phyloP scores from a whole-genome alignment of 2,113 vertebrate genomes.

The Melospiza georgiana region DNA sequence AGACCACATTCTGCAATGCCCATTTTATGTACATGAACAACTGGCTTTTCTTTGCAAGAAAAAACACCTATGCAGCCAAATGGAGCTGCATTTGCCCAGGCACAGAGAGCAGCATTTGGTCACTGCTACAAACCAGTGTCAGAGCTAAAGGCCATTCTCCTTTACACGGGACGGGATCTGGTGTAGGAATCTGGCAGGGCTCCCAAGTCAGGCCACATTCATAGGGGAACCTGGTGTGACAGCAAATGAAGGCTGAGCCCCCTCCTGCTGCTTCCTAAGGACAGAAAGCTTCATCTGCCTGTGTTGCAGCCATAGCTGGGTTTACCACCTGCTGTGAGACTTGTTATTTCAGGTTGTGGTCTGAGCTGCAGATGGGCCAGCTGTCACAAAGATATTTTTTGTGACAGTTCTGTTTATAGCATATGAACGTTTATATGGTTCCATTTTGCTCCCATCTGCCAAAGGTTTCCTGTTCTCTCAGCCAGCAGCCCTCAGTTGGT shows the following conservation, averaged over 20 bases:
- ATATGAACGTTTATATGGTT: neutral
- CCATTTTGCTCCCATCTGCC: neutral
- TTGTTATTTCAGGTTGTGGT: neutral
- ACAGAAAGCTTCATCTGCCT: neutral
- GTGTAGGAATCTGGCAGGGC: neutral
- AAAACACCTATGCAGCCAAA: neutral
- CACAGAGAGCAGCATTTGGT: neutral
- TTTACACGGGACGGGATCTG: rapidly evolving
- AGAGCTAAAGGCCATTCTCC: neutral
- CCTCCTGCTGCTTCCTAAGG: neutral
- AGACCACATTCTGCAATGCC: neutral
- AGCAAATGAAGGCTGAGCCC: neutral
- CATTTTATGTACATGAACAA: rapidly evolving
- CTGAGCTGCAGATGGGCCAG: neutral
- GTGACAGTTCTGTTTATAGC: neutral
- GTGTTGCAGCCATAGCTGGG: neutral
- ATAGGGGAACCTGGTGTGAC: neutral
- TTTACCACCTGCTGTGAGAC: rapidly evolving
- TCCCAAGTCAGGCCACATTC: rapidly evolving
- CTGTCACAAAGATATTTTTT: neutral
- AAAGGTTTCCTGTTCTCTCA: neutral
- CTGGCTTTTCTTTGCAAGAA: neutral
- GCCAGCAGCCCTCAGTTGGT: rapidly evolving
- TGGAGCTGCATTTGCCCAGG: neutral
- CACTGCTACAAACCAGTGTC: neutral